These are phyloP conservation scores for Eulemur mongoz DNA, from an alignment of 2,797 vertebrate species.

Conservation along the genomic window DNA sequence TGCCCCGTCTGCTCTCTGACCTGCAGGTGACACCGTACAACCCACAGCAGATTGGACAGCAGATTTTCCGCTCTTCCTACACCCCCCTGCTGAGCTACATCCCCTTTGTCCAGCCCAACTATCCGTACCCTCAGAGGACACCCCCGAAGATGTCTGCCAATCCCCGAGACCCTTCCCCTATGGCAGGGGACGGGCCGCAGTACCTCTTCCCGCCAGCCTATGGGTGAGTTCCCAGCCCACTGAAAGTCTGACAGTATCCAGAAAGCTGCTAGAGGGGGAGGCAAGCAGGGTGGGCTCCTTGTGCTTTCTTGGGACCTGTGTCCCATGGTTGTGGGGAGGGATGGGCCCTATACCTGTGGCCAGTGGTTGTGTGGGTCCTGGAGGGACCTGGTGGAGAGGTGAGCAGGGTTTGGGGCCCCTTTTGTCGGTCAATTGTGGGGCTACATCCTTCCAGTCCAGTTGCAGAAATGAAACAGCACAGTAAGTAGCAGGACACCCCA, in stretches of 20 bases:
- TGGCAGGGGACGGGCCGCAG: constrained; percentile 72
- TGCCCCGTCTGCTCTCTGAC: neutral
- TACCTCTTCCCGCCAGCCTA: constrained; percentile 67
- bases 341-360: too few species aligned
- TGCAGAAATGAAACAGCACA: neutral
- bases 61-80: constrained; percentile 76
- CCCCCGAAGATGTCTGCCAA: constrained; percentile 40
- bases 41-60: constrained; percentile 75
- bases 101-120: constrained; percentile 74
- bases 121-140: constrained; percentile 68
- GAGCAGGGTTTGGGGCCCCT: neutral
- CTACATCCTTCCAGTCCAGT: neutral
- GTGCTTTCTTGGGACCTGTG: neutral
- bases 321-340: neutral
- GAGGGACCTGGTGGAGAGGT: neutral
- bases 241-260: neutral
- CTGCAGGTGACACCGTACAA: constrained; percentile 78
- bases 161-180: constrained; percentile 54
- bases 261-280: fast-evolving
- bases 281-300: fast-evolving
- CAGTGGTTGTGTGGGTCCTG: neutral
- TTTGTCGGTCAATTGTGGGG: neutral
- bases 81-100: constrained; percentile 70
- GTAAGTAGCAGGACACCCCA: too few species aligned
- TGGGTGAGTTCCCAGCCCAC: constrained; percentile 66